phyloP scores from a whole-genome alignment of 1,140 invertebrate genomes.

The Bombyx mori region DNA sequence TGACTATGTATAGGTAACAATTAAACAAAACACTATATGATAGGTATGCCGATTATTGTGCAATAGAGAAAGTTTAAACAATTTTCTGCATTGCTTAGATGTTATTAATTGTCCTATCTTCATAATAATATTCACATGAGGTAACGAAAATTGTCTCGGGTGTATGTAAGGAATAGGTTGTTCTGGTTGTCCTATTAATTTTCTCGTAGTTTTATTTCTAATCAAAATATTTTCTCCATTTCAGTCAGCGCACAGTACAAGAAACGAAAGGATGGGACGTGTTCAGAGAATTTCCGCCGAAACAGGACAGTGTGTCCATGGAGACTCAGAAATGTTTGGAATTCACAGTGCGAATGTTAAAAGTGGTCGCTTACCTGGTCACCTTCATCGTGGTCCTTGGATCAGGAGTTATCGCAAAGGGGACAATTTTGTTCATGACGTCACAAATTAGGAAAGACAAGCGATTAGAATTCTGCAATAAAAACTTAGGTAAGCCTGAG shows the following conservation, averaged over 20 bases:
- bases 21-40: no score
- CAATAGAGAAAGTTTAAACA: no score
- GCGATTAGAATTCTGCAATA: constrained; percentile 85
- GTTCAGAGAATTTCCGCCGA: constrained; percentile 90
- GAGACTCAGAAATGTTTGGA: constrained; percentile 89
- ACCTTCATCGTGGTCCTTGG: constrained; percentile 88
- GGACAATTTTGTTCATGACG: constrained; percentile 91
- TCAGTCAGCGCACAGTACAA: constrained; percentile 84
- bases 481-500: constrained; percentile 80
- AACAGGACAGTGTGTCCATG: constrained; percentile 90
- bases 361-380: constrained; percentile 86
- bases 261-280: constrained; percentile 97
- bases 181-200: no score
- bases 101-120: no score
- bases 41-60: no score
- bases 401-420: constrained; percentile 88
- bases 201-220: constrained; percentile 14
- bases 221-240: constrained; percentile 16
- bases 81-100: no score
- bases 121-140: no score
- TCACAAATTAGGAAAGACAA: constrained; percentile 86
- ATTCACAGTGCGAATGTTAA: constrained; percentile 87
- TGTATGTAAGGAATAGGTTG: no score
- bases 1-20: no score
- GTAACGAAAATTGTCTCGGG: no score